Conservation (phyloP, 1,140 invertebrate species). For the Hylaeus volcanicus region DNA sequence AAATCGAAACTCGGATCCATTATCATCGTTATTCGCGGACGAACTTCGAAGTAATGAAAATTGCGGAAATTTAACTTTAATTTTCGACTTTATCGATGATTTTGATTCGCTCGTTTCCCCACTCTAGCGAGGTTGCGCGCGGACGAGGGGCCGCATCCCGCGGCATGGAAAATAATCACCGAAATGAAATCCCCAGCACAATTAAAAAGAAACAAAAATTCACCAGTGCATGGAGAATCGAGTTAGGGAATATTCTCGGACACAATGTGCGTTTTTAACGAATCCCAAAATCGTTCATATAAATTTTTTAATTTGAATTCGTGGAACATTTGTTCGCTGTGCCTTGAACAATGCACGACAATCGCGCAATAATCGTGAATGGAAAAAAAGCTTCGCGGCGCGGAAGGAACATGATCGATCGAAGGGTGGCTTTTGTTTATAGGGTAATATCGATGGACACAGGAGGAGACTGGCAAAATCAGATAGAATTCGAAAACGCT, state of each 20-base stretch:
- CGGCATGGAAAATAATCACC: not conserved
- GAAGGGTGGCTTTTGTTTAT: slow-evolving; percentile 4
- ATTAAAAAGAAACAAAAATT: slow-evolving; percentile 1
- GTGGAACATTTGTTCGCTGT: slow-evolving; percentile 33
- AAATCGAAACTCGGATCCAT: not conserved
- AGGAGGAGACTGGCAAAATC: no score
- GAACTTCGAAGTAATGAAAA: slow-evolving; percentile 10
- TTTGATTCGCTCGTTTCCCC: not conserved
- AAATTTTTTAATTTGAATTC: not conserved
- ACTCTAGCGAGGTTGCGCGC: not conserved
- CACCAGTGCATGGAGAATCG: not conserved
- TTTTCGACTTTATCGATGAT: slow-evolving; percentile 26
- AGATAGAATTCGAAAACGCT: no score
- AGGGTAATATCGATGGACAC: slow-evolving; percentile 12
- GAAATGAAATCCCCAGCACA: not conserved
- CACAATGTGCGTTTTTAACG: slow-evolving; percentile 8
- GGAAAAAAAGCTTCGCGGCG: not conserved
- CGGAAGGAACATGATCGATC: not conserved
- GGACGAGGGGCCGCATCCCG: not conserved
- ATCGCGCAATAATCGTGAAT: slow-evolving; percentile 26
- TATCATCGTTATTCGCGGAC: not conserved
- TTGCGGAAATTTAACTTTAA: slow-evolving; percentile 15
- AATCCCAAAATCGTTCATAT: not conserved
- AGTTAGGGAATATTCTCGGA: slow-evolving; percentile 1
- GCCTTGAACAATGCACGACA: slow-evolving; percentile 32